Evolutionary conservation across 2,888 invertebrate species (phyloP).

Genomic region (Seira ritae): DNA sequence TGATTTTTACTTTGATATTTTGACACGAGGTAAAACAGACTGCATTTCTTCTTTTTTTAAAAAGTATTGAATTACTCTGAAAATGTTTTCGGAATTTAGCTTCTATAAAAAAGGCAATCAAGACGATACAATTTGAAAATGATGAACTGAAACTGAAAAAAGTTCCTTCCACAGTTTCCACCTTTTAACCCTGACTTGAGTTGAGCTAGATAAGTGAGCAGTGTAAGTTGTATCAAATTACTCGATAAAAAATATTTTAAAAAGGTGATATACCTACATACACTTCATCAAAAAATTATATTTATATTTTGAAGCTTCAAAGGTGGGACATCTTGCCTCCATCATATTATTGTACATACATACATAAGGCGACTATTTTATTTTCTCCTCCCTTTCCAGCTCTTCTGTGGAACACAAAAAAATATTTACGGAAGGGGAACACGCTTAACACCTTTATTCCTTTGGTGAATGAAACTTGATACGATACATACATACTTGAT

Average conservation of each 20-base stretch:
- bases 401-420: not conserved
- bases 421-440: not conserved
- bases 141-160: too few species aligned
- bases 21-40: not conserved
- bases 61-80: slow-evolving; percentile 8
- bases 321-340: not conserved
- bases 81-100: not conserved
- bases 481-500: not conserved
- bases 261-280: too few species aligned
- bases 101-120: not conserved
- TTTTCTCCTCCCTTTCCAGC: not conserved
- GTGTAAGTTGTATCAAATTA: slow-evolving; percentile 4
- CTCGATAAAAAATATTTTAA: not conserved
- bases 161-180: too few species aligned
- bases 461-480: slow-evolving; percentile 5
- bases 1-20: not conserved
- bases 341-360: not conserved
- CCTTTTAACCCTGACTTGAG: too few species aligned
- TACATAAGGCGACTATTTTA: not conserved
- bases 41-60: not conserved
- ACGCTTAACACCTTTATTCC: slow-evolving; percentile 20
- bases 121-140: not conserved
- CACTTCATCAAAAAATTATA: too few species aligned
- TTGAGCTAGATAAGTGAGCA: too few species aligned
- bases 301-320: too few species aligned